These are phyloP conservation scores for Tachypleus tridentatus DNA, from an alignment of 1,140 invertebrate species.

Conservation along the genomic window DNA sequence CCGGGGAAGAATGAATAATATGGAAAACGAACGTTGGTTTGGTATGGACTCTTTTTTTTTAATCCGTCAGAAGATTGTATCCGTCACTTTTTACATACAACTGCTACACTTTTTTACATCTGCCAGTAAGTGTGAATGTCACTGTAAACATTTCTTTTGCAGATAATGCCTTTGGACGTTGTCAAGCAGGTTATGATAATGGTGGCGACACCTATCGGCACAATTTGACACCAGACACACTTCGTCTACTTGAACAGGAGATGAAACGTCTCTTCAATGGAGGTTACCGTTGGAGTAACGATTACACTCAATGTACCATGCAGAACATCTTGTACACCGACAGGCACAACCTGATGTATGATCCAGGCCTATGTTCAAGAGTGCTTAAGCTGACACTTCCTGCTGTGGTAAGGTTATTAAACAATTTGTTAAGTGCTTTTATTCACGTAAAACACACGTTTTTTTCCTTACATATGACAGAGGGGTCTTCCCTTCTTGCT, in stretches of 20 bases:
- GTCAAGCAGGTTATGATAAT: too few species aligned
- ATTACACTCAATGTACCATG: conserved; percentile 68
- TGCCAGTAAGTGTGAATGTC: too few species aligned
- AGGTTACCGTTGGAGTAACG: conserved; percentile 59
- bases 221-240: conserved; percentile 25
- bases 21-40: too few species aligned
- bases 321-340: conserved; percentile 56
- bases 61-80: too few species aligned
- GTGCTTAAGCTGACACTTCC: conserved; percentile 18
- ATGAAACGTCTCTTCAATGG: conserved; percentile 25
- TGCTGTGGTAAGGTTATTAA: conserved; percentile 16
- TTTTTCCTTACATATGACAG: neutral
- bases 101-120: too few species aligned
- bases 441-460: neutral
- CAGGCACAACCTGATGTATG: conserved; percentile 33
- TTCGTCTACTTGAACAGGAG: conserved; percentile 52
- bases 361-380: conserved; percentile 21
- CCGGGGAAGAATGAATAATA: too few species aligned
- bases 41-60: too few species aligned
- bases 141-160: too few species aligned
- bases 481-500: neutral
- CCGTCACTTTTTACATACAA: too few species aligned
- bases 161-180: too few species aligned
- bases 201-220: conserved; percentile 1
- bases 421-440: too few species aligned